A percentile compares a stretch with the other conserved stretches of the same genome.
phyloP scores from a whole-genome alignment of 2,113 vertebrate genomes.

The Hippocampus zosterae region DNA sequence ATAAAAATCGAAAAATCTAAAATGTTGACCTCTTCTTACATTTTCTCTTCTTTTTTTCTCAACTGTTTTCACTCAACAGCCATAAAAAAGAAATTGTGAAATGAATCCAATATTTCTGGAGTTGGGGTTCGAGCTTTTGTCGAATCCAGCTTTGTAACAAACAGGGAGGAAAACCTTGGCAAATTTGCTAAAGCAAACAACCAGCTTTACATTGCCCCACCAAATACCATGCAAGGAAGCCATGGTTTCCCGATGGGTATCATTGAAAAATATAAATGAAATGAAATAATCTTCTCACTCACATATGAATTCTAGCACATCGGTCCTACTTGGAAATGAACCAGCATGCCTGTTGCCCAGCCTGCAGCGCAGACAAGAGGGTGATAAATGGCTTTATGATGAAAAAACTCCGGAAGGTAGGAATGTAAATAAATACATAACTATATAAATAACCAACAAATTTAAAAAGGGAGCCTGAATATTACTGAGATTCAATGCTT shows the following conservation, averaged over 20 bases:
- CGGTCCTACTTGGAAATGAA: background rate
- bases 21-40: background rate
- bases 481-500: background rate
- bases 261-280: background rate
- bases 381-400: slow-evolving; percentile 24
- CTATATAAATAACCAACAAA: background rate
- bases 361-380: background rate
- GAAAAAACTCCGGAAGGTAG: background rate
- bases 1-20: background rate
- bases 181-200: background rate
- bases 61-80: background rate
- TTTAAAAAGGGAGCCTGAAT: background rate
- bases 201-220: background rate
- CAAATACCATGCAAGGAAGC: background rate
- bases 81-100: background rate
- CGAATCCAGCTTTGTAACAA: background rate
- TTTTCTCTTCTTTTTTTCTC: background rate
- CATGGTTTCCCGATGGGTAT: background rate
- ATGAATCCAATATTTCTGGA: background rate
- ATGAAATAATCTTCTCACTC: background rate
- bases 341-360: slow-evolving; percentile 57
- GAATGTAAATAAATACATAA: background rate
- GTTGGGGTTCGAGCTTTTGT: background rate
- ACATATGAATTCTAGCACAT: slow-evolving; percentile 10
- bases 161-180: background rate